Evolutionary conservation across 2,113 vertebrate genomes (phyloP), one percentile per base, ranked within the genome.

Genomic region (Hippotragus niger): DNA sequence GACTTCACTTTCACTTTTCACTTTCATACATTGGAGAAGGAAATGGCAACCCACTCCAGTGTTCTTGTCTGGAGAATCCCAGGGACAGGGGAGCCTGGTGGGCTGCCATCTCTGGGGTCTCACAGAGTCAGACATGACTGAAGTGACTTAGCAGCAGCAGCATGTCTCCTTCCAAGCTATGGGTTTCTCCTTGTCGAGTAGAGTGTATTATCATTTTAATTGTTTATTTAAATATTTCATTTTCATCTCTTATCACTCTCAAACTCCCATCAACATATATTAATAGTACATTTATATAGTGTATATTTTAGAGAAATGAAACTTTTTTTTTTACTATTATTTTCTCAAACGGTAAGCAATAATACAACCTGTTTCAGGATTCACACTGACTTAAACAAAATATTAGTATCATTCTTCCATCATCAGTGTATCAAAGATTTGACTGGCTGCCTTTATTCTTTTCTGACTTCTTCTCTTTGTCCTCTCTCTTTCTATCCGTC

Each of bases 61-160:
- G 17, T 71, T 71, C 64, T 21, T 71, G 9, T 0, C 64, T 71
- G 17, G 64, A 71, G 64, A 71, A 36, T 36, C 64, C 64, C n/a
- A n/a, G 17, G 17, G 64, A 71, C 0, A 4, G 8, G 17, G 4
- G n/a, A 36, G 17, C 64, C 64, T 71, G 64, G 64, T 36, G 64
- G 17, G 64, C n/a, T 36, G 64, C 9, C 0, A 0, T 21, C 33
- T 67, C 1, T 67, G 64, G 16, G 62, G 33, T 67, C 16, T 0
- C 64, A 67, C 64, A 36, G 64, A 67, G 33, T 36, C 17, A 0
- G 4, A 67, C 17, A 67, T 7, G 8, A 67, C 33, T 64, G 33
- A 67, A 67, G 17, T 0, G 17, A 36, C 64, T 67, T 21, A 36
- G 17, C n/a, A 21, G n/a, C n/a, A 21, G n/a, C 64, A 71, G 2